Percentiles rank a stretch among this genome's conserved stretches.
Evolutionary conservation across 2,888 invertebrate genomes (phyloP).

Genomic region (Eurytoma californica): DNA sequence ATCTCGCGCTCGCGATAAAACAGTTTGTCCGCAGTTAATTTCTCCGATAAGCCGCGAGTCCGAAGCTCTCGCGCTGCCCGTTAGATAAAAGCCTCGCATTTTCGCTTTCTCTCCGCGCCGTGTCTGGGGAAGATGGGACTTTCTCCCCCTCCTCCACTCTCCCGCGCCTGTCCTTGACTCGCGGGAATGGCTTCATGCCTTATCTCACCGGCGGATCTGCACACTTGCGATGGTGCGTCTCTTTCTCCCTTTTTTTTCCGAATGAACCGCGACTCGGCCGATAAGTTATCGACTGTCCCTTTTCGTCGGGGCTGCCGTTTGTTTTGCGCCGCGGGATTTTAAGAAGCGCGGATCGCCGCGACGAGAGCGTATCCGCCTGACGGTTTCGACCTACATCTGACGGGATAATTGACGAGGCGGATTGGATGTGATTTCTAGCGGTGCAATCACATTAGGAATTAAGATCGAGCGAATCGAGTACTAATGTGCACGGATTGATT

Average conservation of each 20-base stretch:
- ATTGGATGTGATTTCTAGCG: not conserved
- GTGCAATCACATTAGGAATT: not conserved
- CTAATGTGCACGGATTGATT: no score
- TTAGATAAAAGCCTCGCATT: not conserved
- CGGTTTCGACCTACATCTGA: no score
- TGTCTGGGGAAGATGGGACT: conserved; percentile 29
- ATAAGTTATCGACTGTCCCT: conserved; percentile 22
- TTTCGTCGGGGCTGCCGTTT: no score
- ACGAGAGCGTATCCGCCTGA: no score
- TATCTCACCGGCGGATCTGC: not conserved
- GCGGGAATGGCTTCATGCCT: no score
- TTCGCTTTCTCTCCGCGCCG: conserved; percentile 20
- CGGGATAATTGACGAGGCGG: no score
- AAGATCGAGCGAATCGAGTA: not conserved
- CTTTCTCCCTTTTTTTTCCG: not conserved
- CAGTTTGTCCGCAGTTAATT: conserved; percentile 61
- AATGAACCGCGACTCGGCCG: not conserved
- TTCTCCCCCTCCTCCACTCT: conserved; percentile 5
- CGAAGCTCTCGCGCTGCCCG: not conserved
- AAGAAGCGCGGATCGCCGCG: no score
- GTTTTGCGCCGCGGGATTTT: no score
- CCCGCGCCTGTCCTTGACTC: conserved; percentile 7
- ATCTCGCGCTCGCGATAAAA: conserved; percentile 60
- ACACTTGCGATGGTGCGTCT: not conserved
- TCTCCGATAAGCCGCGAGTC: conserved; percentile 55